Conservation (phyloP, 1,140 invertebrate species). For the Platyura marginata region DNA sequence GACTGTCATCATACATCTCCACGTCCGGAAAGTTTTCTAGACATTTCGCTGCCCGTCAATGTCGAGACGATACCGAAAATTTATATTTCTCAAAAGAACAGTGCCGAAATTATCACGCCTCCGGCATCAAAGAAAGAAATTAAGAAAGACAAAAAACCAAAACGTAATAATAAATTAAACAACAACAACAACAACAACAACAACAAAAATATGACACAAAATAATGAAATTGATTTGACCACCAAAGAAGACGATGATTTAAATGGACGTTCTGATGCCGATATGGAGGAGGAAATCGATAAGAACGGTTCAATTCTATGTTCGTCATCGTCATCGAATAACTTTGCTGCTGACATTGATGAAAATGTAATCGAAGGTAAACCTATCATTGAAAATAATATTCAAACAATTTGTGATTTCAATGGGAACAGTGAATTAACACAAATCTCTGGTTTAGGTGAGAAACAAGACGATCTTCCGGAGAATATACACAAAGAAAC, state of each 20-base stretch:
- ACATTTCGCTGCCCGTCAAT: constrained; percentile 78
- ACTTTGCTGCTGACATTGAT: too few relatives aligned
- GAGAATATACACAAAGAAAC: constrained; percentile 32
- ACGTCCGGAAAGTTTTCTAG: constrained; percentile 80
- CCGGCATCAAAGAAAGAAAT: constrained; percentile 36
- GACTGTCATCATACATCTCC: constrained; percentile 73
- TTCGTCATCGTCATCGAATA: constrained; percentile 9
- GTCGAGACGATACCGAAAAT: constrained; percentile 50
- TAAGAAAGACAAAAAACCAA: constrained; percentile 33
- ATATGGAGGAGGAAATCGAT: constrained; percentile 61
- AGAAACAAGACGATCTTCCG: constrained; percentile 32
- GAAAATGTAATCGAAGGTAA: constrained; percentile 1
- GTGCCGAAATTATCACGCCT: constrained; percentile 14
- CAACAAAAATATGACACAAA: too few relatives aligned
- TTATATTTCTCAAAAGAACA: constrained; percentile 29
- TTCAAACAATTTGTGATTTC: too few relatives aligned
- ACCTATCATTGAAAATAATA: not conserved
- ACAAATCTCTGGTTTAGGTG: too few relatives aligned
- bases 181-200: constrained; percentile 14
- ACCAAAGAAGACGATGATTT: too few relatives aligned
- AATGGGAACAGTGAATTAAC: constrained; percentile 21
- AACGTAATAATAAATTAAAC: constrained; percentile 16
- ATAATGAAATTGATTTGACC: too few relatives aligned
- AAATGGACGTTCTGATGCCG: constrained; percentile 55
- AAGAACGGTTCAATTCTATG: constrained; percentile 26